Conservation (phyloP, 2,888 invertebrate species). For the Nysson spinosus region DNA sequence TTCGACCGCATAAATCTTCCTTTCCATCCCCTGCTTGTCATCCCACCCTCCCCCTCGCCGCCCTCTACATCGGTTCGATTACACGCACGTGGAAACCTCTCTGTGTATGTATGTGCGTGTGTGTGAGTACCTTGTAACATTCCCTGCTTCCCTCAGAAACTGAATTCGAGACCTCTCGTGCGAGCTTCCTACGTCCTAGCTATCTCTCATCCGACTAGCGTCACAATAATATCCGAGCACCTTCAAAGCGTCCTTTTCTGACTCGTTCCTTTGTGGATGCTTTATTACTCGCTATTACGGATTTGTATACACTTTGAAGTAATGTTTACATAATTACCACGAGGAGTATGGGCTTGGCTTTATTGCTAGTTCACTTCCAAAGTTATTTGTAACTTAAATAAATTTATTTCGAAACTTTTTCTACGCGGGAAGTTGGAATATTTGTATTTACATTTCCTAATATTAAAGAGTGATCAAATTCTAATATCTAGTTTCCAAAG, state of each 20-base stretch:
- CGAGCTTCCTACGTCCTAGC: conserved; percentile 20
- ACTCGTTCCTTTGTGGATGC: conserved; percentile 1
- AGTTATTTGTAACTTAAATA: too few relatives aligned
- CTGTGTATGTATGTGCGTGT: not conserved
- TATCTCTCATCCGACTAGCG: conserved; percentile 39
- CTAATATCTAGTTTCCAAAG: too few relatives aligned
- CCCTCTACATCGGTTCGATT: conserved; percentile 16
- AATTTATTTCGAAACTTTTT: too few relatives aligned
- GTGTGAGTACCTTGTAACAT: conserved; percentile 7
- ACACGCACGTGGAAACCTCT: conserved; percentile 10
- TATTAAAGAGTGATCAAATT: too few relatives aligned
- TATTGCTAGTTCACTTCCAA: too few relatives aligned
- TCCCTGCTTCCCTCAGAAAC: not conserved
- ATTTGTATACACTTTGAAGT: too few relatives aligned
- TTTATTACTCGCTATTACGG: not conserved
- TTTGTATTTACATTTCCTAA: too few relatives aligned
- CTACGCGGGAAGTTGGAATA: too few relatives aligned
- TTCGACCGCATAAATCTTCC: conserved; percentile 50
- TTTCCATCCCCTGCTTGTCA: conserved; percentile 6
- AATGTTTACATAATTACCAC: conserved; percentile 19
- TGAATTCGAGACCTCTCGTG: conserved; percentile 12
- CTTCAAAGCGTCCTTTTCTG: conserved; percentile 22
- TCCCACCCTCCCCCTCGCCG: conserved; percentile 17
- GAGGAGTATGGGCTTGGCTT: too few relatives aligned
- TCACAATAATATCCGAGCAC: conserved; percentile 45